Evolutionary conservation across 2,888 invertebrate genomes (phyloP).

Genomic region (Lucinisca nassula): DNA sequence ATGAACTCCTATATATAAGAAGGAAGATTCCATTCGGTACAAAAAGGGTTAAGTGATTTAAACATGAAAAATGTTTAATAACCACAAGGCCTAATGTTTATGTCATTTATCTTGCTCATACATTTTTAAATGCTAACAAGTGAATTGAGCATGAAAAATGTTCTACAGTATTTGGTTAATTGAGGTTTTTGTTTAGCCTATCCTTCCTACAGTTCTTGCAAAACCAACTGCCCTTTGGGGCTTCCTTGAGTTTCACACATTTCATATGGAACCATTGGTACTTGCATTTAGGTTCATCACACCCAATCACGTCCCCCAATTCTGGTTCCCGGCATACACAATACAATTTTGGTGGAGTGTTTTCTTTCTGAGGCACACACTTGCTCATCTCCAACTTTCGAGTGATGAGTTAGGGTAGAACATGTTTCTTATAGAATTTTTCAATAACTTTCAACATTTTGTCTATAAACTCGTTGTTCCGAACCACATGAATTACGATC

Average conservation of each 20-base stretch:
- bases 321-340: conserved; percentile 28
- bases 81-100: too few relatives aligned
- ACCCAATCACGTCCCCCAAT: conserved; percentile 15
- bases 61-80: too few relatives aligned
- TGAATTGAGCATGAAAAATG: too few relatives aligned
- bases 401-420: conserved; percentile 33
- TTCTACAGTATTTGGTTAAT: too few relatives aligned
- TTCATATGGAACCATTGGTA: conserved; percentile 26
- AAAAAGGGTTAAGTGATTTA: too few relatives aligned
- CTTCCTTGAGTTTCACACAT: conserved; percentile 26
- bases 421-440: background rate
- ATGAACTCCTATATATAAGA: too few relatives aligned
- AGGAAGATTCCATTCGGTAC: too few relatives aligned
- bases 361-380: background rate
- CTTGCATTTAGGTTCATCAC: conserved; percentile 17
- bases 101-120: too few relatives aligned
- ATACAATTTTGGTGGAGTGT: background rate
- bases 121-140: too few relatives aligned
- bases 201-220: background rate
- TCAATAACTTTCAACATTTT: background rate
- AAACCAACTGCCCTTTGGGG: conserved; percentile 16
- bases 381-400: background rate
- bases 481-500: background rate
- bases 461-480: conserved; percentile 5
- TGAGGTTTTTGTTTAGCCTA: too few relatives aligned